These are phyloP conservation scores for Temnothorax curvispinosus DNA, from an alignment of 1,140 invertebrate genomes.

Conservation along the genomic window DNA sequence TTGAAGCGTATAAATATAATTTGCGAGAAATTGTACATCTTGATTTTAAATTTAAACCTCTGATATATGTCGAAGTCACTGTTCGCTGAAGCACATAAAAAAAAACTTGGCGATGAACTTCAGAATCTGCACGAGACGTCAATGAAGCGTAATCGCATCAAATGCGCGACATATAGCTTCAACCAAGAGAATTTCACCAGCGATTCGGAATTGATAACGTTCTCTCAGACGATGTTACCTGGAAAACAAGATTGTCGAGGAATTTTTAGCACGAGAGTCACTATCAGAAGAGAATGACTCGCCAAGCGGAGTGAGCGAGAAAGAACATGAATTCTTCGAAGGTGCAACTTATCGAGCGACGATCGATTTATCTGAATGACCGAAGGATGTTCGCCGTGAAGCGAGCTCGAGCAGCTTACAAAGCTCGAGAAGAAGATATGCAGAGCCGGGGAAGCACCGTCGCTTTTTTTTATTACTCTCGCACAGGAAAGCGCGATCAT, in stretches of 20 bases:
- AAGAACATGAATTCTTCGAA: slow-evolving; percentile 39
- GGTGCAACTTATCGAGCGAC: slow-evolving; percentile 35
- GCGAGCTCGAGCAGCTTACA: not conserved
- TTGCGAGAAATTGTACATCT: not conserved
- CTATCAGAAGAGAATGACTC: slow-evolving; percentile 30
- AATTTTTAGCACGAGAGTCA: slow-evolving; percentile 18
- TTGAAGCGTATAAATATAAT: not conserved
- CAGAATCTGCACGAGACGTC: not conserved
- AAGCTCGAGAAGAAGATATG: not conserved
- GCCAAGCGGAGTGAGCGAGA: not conserved
- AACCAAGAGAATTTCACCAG: not conserved
- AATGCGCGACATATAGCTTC: not conserved
- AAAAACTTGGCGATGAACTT: not conserved
- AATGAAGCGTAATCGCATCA: not conserved
- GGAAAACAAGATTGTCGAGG: slow-evolving; percentile 41
- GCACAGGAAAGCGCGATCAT: slow-evolving; percentile 18
- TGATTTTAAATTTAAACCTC: not conserved
- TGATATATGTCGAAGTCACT: not conserved
- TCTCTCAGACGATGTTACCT: not conserved
- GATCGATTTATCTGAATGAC: slow-evolving; percentile 37
- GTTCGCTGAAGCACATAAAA: not conserved
- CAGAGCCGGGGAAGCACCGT: slow-evolving; percentile 28
- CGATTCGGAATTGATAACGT: not conserved
- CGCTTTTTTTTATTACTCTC: not conserved
- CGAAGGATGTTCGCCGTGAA: slow-evolving; percentile 7